Base-by-base conservation (phyloP, 2,797 vertebrate genomes). In the Loris lydekkerianus region DNA sequence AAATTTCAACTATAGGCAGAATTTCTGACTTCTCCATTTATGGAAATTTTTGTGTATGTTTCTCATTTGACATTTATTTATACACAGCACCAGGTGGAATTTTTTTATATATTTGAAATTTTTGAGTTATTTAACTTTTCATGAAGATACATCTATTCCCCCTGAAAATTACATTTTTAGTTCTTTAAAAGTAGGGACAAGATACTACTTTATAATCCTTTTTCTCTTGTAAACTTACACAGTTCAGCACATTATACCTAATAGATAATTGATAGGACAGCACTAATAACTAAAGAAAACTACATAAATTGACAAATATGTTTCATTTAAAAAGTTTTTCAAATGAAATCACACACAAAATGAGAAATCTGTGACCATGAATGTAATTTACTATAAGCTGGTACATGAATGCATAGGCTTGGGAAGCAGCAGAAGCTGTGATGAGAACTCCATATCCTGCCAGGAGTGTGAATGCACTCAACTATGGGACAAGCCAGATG, bases 291-390 rank as follows among this genome's bases (percentile, higher is more conserved):
- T 65, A 1, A 96, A 85, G 80, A 91, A 21, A 10, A 75, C 58
- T 96, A 78, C 3, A 58, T 27, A 70, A 43, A 81, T 15, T 80
- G 83, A 94, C 40, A 94, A 95, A 86, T 86, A 77, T 46, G 34
- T 49, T 83, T 96, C 37, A 49, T 83, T 86, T 94, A 96, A 75
- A 93, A 94, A 90, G 86, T 96, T 90, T 76, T 96, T 93, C 70
- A 94, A 96, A 43, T 91, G 70, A 95, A 56, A 88, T 90, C 61
- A 87, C 88, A 93, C 91, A 92, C 67, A 85, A 97, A 83, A 90
- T 49, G 70, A 97, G 70, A 93, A 94, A 93, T 69, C 11, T 27
- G 93, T 73, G 80, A 83, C 20, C 10, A 60, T 84, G 43, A 89
- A 93, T 17, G 61, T 81, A 96, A 95, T 95, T 72, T 63, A 94